phyloP scores from a whole-genome alignment of 2,113 vertebrate species.

The Urocitellus parryii region DNA sequence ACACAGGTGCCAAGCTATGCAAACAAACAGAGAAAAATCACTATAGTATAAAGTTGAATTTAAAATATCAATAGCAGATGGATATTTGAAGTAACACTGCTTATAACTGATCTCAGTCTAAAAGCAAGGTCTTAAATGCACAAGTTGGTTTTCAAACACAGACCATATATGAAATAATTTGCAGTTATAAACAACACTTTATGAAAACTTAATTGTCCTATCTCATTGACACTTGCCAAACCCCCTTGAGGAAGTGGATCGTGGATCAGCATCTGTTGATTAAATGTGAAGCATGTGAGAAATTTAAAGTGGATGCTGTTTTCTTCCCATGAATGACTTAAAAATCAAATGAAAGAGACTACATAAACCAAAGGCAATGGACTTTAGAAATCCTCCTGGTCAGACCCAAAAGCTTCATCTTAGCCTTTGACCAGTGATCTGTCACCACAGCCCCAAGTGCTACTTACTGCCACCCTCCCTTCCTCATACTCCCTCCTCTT shows the following conservation, averaged over 20 bases:
- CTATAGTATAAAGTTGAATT: not conserved
- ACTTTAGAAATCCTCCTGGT: not conserved
- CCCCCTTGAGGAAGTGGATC: not conserved
- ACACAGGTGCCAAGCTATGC: conserved; percentile 94
- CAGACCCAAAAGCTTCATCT: not conserved
- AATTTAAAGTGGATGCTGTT: not conserved
- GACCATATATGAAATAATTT: not conserved
- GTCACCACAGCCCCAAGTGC: accelerated
- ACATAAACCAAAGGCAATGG: not conserved
- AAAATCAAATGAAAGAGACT: not conserved
- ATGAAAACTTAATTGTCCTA: not conserved
- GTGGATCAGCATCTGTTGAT: not conserved
- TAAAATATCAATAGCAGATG: conserved; percentile 20
- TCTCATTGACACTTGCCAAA: not conserved
- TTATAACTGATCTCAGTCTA: conserved; percentile 17
- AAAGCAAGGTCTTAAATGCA: not conserved
- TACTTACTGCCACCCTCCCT: not conserved
- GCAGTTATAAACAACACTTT: not conserved
- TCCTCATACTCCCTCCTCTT: not conserved
- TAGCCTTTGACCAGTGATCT: not conserved
- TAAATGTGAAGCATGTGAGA: not conserved
- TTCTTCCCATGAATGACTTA: not conserved
- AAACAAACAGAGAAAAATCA: conserved; percentile 81
- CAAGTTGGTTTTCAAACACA: not conserved
- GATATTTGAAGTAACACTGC: not conserved